Evolutionary conservation across 1,140 invertebrate genomes (phyloP), one percentile per base, ranked within the genome.

Genomic region (Drosophila watanabei): DNA sequence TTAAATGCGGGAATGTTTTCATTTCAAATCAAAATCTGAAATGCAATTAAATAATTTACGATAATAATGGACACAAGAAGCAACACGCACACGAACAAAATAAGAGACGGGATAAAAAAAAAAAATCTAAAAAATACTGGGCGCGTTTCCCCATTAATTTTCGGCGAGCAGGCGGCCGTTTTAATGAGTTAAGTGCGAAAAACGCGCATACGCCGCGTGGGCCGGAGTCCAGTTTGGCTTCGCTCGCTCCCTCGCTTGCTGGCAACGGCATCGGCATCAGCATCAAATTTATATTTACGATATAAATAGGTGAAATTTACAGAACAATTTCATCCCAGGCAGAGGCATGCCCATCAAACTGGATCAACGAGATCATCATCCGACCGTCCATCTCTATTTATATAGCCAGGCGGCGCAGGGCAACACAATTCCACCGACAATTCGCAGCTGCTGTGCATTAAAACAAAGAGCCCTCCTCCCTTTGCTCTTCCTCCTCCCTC

Each of bases 131-230:
- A 65, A 18, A 37, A 63, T 35, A 73, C 71, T 49, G 68, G 28
- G 63, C 71, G 48, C 72, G 66, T 69, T 78, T 64, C 9, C 41
- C 54, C 75, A 82, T 72, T 69, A 78, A 68, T 58, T 76, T 75
- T 59, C 20, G 61, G 56, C 48, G 37, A 51, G 46, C 72, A 60
- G 59, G 65, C 41, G 73, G 51, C 75, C 56, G 49, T 64, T 82
- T 80, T 86, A 90, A 90, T 90, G 86, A 86, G 82, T 73, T 77
- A 90, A 80, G 85, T 89, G 86, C 72, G 82, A 90, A 90, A 90
- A 90, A 90, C 86, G 71, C 72, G 76, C 65, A 90, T 80, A 90
- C 86, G 76, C 75, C 79, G 82, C 75, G 85, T 89, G 78, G 85
- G 78, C 9, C 52, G 70, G 70, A 46, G 18, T 51, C 28, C 56